phyloP scores from a whole-genome alignment of 2,113 vertebrate genomes.

The Machaerirhynchus nigripectus region DNA sequence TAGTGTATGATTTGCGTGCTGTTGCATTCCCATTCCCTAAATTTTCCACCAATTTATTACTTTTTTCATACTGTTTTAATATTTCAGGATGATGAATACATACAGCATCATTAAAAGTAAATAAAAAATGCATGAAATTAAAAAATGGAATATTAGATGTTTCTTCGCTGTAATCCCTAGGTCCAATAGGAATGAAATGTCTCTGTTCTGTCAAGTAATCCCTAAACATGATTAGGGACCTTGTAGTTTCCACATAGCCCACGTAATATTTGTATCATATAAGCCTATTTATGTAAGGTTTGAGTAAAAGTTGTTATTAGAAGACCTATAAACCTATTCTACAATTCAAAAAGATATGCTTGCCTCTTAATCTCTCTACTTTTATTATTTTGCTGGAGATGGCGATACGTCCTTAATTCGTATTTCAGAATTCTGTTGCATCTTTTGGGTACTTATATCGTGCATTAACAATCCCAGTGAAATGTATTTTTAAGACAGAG shows the following conservation, averaged over 20 bases:
- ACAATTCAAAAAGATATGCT: slow-evolving; percentile 74
- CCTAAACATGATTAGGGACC: slow-evolving; percentile 87
- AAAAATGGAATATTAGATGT: slow-evolving; percentile 86
- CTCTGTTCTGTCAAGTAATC: slow-evolving; percentile 83
- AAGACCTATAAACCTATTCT: slow-evolving; percentile 80
- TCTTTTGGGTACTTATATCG: slow-evolving; percentile 36
- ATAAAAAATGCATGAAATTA: slow-evolving; percentile 88
- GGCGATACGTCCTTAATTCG: slow-evolving; percentile 68
- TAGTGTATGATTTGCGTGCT: slow-evolving; percentile 87
- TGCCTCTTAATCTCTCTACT: slow-evolving; percentile 72
- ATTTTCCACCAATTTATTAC: slow-evolving; percentile 87
- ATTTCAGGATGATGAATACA: slow-evolving; percentile 89
- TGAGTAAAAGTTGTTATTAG: slow-evolving; percentile 81
- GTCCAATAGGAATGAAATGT: slow-evolving; percentile 81
- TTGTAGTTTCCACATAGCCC: slow-evolving; percentile 77
- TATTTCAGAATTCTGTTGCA: slow-evolving; percentile 62
- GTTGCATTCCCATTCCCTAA: slow-evolving; percentile 82
- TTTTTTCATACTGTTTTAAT: slow-evolving; percentile 87
- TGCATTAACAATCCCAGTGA: slow-evolving; percentile 15
- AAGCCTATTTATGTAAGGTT: slow-evolving; percentile 85
- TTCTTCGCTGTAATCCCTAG: slow-evolving; percentile 80
- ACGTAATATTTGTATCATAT: slow-evolving; percentile 81
- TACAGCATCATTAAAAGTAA: slow-evolving; percentile 88
- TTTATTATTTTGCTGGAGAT: slow-evolving; percentile 71
- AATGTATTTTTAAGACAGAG: slow-evolving; percentile 62